Evolutionary conservation across 2,888 invertebrate species (phyloP).

Genomic region (Eledone cirrhosa): DNA sequence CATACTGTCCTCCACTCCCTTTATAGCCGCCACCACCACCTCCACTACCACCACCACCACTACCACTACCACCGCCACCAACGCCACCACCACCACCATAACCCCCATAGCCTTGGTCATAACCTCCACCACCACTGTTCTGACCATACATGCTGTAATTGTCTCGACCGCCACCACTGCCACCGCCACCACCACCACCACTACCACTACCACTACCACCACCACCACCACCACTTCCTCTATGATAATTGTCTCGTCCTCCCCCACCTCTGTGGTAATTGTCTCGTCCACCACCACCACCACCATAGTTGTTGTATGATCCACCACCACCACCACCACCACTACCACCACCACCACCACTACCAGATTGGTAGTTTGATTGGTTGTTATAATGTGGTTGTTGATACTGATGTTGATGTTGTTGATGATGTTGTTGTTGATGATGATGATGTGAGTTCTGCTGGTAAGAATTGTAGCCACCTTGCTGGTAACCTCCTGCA

Average conservation of each 20-base stretch:
- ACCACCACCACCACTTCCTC: constrained; percentile 49
- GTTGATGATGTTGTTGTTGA: background rate
- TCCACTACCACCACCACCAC: constrained; percentile 36
- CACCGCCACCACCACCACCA: constrained; percentile 34
- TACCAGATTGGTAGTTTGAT: constrained; percentile 35
- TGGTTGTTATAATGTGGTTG: constrained; percentile 8
- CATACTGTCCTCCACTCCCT: constrained; percentile 11
- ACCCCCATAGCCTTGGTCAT: constrained; percentile 34
- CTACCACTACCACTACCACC: constrained; percentile 35
- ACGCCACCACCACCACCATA: constrained; percentile 28
- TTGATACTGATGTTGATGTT: background rate
- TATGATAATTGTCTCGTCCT: constrained; percentile 46
- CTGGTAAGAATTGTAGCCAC: constrained; percentile 34
- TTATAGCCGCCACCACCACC: constrained; percentile 34
- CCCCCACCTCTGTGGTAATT: constrained; percentile 59
- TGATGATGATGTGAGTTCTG: background rate
- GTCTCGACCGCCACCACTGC: constrained; percentile 55
- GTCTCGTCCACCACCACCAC: constrained; percentile 66
- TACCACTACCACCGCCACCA: constrained; percentile 32
- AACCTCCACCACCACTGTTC: constrained; percentile 32
- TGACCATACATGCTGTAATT: constrained; percentile 67
- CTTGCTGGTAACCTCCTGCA: constrained; percentile 39
- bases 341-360: constrained; percentile 48
- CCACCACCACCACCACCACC: constrained; percentile 48
- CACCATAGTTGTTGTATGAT: constrained; percentile 67